phyloP scores from a whole-genome alignment of 2,113 vertebrate genomes.

The Tragelaphus imberbis region DNA sequence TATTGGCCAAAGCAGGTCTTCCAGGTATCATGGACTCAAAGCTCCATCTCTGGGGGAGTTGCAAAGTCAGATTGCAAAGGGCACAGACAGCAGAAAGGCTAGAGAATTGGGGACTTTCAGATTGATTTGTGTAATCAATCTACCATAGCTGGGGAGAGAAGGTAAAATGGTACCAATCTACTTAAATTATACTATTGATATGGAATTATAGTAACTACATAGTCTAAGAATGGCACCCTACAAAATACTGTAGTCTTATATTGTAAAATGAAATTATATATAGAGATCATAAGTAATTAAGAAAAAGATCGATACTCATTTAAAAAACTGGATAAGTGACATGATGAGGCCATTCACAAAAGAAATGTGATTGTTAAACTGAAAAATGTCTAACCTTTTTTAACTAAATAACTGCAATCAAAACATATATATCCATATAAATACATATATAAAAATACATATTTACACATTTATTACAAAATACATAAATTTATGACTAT shows the following conservation, averaged over 20 bases:
- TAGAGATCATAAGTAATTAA: neutral
- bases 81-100: neutral
- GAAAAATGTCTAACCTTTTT: constrained; percentile 4
- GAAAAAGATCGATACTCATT: neutral
- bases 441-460: neutral
- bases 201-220: neutral
- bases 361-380: neutral
- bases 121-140: neutral
- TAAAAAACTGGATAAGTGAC: constrained; percentile 9
- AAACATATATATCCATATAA: neutral
- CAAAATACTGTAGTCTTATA: neutral
- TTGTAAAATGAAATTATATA: neutral
- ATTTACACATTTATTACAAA: neutral
- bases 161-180: neutral
- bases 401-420: neutral
- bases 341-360: neutral
- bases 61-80: neutral
- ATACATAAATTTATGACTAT: neutral
- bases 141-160: neutral
- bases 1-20: neutral
- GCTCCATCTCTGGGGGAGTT: neutral
- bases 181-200: neutral
- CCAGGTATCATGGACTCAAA: fast-evolving
- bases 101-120: neutral
- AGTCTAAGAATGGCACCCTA: neutral